Percentiles rank a stretch among this genome's conserved stretches.
Conservation (phyloP, 2,113 vertebrate genomes). For the Apteryx mantelli region DNA sequence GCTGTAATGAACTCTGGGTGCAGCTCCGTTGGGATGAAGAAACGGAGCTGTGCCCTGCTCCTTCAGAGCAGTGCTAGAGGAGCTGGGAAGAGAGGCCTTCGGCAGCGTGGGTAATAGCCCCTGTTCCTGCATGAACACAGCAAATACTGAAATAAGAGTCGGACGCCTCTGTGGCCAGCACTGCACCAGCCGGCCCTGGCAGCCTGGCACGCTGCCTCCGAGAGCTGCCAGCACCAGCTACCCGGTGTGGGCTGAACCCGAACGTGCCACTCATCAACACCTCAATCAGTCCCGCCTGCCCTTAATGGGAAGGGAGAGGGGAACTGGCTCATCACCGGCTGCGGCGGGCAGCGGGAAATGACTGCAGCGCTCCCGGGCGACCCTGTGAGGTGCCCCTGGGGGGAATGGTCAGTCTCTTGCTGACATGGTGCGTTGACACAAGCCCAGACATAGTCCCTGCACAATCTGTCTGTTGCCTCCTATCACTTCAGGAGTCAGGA, state of each 20-base stretch:
- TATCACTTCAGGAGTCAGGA: constrained; percentile 35
- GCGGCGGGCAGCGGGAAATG: background rate
- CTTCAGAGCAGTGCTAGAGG: too few relatives aligned
- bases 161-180: too few relatives aligned
- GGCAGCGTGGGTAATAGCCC: too few relatives aligned
- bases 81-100: too few relatives aligned
- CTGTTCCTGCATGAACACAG: background rate
- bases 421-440: background rate
- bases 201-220: background rate
- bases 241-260: background rate
- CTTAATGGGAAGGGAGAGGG: background rate
- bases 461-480: background rate
- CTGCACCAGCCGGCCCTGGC: background rate
- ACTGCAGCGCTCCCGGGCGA: background rate
- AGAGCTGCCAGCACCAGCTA: background rate
- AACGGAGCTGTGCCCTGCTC: too few relatives aligned
- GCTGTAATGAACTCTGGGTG: too few relatives aligned
- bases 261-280: background rate
- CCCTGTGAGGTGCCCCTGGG: background rate
- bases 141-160: background rate
- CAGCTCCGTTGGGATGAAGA: too few relatives aligned
- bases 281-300: background rate
- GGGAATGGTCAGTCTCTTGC: background rate
- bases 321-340: background rate
- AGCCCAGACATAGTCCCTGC: background rate